phyloP scores from a whole-genome alignment of 2,888 invertebrate species.

The Epicampocera succincta region DNA sequence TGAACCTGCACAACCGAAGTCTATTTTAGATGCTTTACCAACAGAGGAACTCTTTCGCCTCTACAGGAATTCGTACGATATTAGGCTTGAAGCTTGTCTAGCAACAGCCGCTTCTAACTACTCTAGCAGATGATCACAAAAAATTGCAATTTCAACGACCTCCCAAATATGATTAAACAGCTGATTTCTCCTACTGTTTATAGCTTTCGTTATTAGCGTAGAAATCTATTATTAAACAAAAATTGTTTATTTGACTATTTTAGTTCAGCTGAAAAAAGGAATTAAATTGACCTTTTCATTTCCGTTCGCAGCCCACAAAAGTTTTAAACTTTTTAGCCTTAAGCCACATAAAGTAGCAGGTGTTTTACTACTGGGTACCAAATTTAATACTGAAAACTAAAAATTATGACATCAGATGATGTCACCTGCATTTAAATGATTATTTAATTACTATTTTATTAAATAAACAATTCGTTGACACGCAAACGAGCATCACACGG shows the following conservation, averaged over 20 bases:
- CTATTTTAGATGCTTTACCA: too few relatives aligned
- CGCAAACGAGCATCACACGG: slow-evolving; percentile 64
- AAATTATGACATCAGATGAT: slow-evolving; percentile 58
- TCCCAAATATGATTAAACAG: too few relatives aligned
- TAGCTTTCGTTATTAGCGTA: too few relatives aligned
- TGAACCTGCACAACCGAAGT: too few relatives aligned
- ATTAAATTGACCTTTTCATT: slow-evolving; percentile 29
- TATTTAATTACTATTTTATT: slow-evolving; percentile 46
- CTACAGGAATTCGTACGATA: too few relatives aligned
- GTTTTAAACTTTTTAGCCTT: slow-evolving; percentile 78
- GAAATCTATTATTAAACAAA: too few relatives aligned
- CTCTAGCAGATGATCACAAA: too few relatives aligned
- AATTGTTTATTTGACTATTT: background rate
- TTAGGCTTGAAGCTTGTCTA: too few relatives aligned
- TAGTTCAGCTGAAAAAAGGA: background rate
- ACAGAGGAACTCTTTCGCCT: too few relatives aligned
- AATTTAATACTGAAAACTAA: slow-evolving; percentile 41
- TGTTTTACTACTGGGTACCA: slow-evolving; percentile 63
- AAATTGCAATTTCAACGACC: too few relatives aligned
- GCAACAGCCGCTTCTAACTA: too few relatives aligned
- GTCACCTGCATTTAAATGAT: slow-evolving; percentile 62
- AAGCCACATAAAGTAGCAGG: slow-evolving; percentile 77
- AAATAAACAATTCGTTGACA: slow-evolving; percentile 43
- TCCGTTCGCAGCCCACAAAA: slow-evolving; percentile 65
- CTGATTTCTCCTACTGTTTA: too few relatives aligned